Evolutionary conservation across 2,113 vertebrate species (phyloP), one percentile per base, ranked within the genome.

Genomic region (Hippocampus zosterae): DNA sequence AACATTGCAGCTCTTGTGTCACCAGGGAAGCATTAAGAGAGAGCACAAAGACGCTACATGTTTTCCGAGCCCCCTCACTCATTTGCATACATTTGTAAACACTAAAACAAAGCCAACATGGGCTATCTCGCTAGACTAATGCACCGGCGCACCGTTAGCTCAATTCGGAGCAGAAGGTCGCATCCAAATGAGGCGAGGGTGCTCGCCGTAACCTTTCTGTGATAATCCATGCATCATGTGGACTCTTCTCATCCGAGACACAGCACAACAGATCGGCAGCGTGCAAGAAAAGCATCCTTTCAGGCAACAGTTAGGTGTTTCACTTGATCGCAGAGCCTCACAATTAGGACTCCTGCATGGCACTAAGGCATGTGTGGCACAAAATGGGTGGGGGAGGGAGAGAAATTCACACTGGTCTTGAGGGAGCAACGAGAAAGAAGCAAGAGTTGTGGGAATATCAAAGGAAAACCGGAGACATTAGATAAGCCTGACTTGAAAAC

Each of bases 21-120:
- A 70, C 73, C 1, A 48, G 71, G 75, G 79, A 79, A 65, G 56
- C 70, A 67, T 80, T 83, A 76, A 79, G 64, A 76, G 62, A 29
- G 62, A 73, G 75, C 68, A 65, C 56, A 61, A 60, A 70, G 72
- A 72, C 83, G 73, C 80, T 37, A 61, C 73, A 63, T 0, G 53
- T 65, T 73, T 81, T 27, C 71, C 15, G 16, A 73, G 63, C 61
- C 70, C 41, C 46, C 18, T n/a, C 1, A 5, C 70, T 82, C 72
- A 84, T 87, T 85, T 83, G 81, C 81, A 85, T 81, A 74, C 81
- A 86, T 87, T 74, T 83, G 76, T 81, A 87, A 84, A 87, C 82
- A 85, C 69, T 80, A 73, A 79, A 71, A 63, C 50, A 16, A 68
- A 71, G 52, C 60, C 52, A 5, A 15, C 16, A 3, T 56, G 57